Conservation (phyloP, 1,140 invertebrate genomes). For the Zaprionus nigranus region DNA sequence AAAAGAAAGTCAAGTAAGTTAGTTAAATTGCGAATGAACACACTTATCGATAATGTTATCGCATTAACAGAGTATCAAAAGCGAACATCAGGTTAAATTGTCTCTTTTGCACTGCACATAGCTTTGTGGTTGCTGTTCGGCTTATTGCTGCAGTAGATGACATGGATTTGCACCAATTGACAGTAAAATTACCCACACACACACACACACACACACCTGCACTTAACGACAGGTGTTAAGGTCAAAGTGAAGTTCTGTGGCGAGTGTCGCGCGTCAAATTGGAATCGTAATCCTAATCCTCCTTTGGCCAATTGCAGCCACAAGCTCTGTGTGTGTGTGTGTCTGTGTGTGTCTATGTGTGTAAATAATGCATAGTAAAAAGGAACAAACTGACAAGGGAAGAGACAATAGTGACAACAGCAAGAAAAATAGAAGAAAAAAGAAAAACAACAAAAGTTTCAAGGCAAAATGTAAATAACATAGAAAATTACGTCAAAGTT, state of each 20-base stretch:
- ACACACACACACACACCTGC: not conserved
- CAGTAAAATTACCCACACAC: slow-evolving; percentile 1
- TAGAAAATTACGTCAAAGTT: slow-evolving; percentile 41
- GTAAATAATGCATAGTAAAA: slow-evolving; percentile 8
- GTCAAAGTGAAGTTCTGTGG: slow-evolving; percentile 23
- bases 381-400: slow-evolving; percentile 6
- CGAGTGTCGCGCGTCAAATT: slow-evolving; percentile 1
- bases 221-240: slow-evolving; percentile 29
- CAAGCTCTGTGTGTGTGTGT: not conserved
- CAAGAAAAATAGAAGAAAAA: slow-evolving; percentile 16
- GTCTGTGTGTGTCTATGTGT: not conserved
- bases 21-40: too few species aligned
- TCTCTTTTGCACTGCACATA: not conserved
- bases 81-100: not conserved
- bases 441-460: slow-evolving; percentile 43
- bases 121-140: not conserved
- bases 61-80: not conserved
- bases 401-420: slow-evolving; percentile 11
- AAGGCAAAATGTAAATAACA: slow-evolving; percentile 66
- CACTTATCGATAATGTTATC: not conserved
- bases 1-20: too few species aligned
- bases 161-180: slow-evolving; percentile 31
- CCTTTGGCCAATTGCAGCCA: slow-evolving; percentile 2
- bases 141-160: slow-evolving; percentile 16
- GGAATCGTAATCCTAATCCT: slow-evolving; percentile 2